phyloP scores from a whole-genome alignment of 2,888 invertebrate genomes.

The Nephrotoma guestfalica region DNA sequence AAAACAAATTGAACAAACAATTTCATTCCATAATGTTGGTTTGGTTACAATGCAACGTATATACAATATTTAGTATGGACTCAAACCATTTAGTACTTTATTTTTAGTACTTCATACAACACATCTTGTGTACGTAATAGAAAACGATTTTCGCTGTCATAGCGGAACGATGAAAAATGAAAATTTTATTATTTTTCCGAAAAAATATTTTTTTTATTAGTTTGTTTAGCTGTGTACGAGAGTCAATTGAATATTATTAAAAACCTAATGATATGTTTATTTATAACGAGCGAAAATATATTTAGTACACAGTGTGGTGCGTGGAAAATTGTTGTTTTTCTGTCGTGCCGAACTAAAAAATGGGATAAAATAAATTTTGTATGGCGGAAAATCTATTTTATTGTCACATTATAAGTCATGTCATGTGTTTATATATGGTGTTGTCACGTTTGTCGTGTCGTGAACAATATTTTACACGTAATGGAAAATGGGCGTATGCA shows the following conservation, averaged over 20 bases:
- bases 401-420: not conserved
- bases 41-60: not conserved
- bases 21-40: not conserved
- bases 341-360: not conserved
- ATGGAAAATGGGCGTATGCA: too few relatives aligned
- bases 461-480: not conserved
- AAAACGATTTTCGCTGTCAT: not conserved
- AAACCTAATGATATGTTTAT: not conserved
- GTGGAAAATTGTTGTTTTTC: not conserved
- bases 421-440: not conserved
- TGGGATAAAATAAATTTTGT: not conserved
- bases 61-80: not conserved
- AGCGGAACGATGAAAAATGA: not conserved
- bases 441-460: not conserved
- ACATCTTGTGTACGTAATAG: too few relatives aligned
- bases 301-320: not conserved
- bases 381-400: not conserved
- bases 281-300: not conserved
- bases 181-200: not conserved
- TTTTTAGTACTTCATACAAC: not conserved
- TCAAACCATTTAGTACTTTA: not conserved
- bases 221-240: not conserved
- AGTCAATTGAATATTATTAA: not conserved
- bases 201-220: not conserved
- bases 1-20: not conserved